Evolutionary conservation across 2,113 vertebrate genomes (phyloP).

Genomic region (Stigmatopora argus): DNA sequence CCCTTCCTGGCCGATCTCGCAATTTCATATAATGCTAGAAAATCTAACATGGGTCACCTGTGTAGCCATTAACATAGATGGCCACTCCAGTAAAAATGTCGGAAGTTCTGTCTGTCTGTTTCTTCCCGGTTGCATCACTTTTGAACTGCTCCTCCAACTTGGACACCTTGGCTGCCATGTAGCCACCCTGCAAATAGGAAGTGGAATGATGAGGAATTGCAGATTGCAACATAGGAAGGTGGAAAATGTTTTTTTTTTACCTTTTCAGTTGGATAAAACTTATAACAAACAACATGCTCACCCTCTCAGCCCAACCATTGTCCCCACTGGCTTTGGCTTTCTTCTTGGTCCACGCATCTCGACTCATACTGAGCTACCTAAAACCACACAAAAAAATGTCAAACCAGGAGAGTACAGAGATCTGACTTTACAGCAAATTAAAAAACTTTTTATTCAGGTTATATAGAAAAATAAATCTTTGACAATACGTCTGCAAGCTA

Average conservation of each 20-base stretch:
- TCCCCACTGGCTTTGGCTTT: slow-evolving; percentile 75
- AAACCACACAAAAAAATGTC: slow-evolving; percentile 14
- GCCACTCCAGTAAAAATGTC: slow-evolving; percentile 87
- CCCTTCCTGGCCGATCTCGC: neutral
- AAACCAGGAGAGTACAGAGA: neutral
- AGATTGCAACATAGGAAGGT: neutral
- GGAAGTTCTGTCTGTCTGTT: slow-evolving; percentile 79
- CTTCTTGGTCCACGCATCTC: slow-evolving; percentile 87
- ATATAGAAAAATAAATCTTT: neutral
- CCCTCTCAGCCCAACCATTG: slow-evolving; percentile 87
- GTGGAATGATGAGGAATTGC: neutral
- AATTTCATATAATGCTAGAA: neutral
- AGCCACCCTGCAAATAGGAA: slow-evolving; percentile 76
- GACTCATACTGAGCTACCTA: slow-evolving; percentile 90
- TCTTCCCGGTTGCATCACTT: slow-evolving; percentile 79
- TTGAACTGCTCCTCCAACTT: slow-evolving; percentile 94
- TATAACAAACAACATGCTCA: slow-evolving; percentile 59
- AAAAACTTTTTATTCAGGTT: neutral
- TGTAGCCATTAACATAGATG: slow-evolving; percentile 96
- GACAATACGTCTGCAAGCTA: neutral
- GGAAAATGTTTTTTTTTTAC: neutral
- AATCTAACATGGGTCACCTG: slow-evolving; percentile 71
- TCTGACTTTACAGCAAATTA: neutral
- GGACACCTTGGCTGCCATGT: slow-evolving; percentile 91
- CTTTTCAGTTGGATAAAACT: neutral